These are phyloP conservation scores for Scaptomyza polygonia DNA, from an alignment of 2,888 invertebrate genomes.

Conservation along the genomic window DNA sequence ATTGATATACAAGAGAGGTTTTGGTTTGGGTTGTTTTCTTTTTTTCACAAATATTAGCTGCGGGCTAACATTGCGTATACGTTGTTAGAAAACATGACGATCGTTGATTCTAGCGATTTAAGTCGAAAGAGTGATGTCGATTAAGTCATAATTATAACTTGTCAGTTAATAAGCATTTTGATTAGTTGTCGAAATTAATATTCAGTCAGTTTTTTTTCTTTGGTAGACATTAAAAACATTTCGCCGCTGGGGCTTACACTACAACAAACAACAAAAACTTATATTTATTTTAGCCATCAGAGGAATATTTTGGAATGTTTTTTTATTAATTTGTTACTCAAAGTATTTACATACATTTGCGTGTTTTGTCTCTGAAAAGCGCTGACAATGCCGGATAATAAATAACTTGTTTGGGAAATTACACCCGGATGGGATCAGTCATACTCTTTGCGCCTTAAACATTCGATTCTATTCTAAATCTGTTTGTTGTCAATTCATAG, in stretches of 20 bases:
- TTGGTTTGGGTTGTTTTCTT: constrained; percentile 10
- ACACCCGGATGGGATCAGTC: constrained; percentile 71
- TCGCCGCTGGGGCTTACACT: constrained; percentile 30
- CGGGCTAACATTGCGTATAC: constrained; percentile 64
- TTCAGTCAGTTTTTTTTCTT: constrained; percentile 30
- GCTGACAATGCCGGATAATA: constrained; percentile 48
- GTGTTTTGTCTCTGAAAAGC: constrained; percentile 31
- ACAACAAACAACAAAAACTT: constrained; percentile 11
- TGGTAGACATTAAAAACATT: constrained; percentile 44
- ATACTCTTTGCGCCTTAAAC: constrained; percentile 20
- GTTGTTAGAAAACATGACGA: constrained; percentile 56
- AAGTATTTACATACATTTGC: constrained; percentile 73
- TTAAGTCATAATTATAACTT: constrained; percentile 77
- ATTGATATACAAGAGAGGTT: constrained; percentile 71
- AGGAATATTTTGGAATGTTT: constrained; percentile 8
- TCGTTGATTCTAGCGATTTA: constrained; percentile 25
- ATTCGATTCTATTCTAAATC: constrained; percentile 4
- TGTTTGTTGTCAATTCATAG: constrained; percentile 40
- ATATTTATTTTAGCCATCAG: constrained; percentile 17
- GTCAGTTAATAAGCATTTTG: constrained; percentile 55
- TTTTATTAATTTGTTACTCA: constrained; percentile 56
- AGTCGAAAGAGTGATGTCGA: constrained; percentile 23
- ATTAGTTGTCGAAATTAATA: constrained; percentile 58
- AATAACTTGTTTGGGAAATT: constrained; percentile 77
- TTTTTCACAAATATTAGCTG: constrained; percentile 3